These are phyloP conservation scores for Oreochromis tanganicae DNA, from an alignment of 2,113 vertebrate genomes.

Conservation along the genomic window DNA sequence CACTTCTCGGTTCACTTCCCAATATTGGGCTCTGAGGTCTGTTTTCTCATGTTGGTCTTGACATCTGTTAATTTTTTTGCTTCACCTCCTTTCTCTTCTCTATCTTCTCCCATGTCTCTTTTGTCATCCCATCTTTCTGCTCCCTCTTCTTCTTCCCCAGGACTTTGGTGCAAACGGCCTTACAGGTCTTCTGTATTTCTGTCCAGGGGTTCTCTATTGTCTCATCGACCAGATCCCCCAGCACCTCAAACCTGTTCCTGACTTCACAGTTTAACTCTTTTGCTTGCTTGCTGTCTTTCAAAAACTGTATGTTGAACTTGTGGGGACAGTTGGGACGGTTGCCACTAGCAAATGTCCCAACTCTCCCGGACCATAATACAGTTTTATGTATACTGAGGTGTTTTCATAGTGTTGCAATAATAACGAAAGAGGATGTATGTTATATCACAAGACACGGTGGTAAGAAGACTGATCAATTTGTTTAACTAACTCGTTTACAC, in stretches of 20 bases:
- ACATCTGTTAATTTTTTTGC: not conserved
- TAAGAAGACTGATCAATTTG: not conserved
- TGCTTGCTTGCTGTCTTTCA: not conserved
- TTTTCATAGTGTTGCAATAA: not conserved
- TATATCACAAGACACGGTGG: not conserved
- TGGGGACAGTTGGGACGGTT: not conserved
- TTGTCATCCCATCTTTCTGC: not conserved
- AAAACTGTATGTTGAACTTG: not conserved
- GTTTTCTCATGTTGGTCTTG: not conserved
- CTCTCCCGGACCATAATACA: not conserved
- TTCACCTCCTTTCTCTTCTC: not conserved
- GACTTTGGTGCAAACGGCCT: not conserved
- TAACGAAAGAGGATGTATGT: not conserved
- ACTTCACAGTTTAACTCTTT: not conserved
- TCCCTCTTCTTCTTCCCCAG: not conserved
- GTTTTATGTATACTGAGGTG: not conserved
- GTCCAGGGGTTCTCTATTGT: not conserved
- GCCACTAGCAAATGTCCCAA: not conserved
- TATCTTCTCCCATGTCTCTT: not conserved
- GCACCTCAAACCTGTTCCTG: not conserved
- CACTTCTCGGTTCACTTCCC: not conserved
- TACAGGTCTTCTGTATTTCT: not conserved
- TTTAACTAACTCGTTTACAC: not conserved
- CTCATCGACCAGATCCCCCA: rapidly evolving
- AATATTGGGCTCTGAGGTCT: no score